Conservation (phyloP, 2,888 invertebrate species). For the Abrostola triplasia region DNA sequence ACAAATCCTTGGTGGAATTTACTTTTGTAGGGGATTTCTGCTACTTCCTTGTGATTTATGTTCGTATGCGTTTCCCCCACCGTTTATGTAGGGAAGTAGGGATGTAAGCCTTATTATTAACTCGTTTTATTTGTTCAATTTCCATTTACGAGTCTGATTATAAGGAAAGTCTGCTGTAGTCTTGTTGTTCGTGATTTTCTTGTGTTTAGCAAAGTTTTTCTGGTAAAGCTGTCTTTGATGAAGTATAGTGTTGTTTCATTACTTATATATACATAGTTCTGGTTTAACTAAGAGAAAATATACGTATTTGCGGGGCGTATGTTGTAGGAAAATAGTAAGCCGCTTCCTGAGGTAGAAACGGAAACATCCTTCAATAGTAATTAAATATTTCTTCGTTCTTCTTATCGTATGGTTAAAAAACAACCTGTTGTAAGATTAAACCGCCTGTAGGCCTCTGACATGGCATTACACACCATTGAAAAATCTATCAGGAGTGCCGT, state of each 20-base stretch:
- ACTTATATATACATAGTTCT: constrained; percentile 19
- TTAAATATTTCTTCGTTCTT: no score
- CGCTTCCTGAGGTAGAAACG: no score
- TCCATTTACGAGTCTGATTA: constrained; percentile 60
- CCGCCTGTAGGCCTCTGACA: no score
- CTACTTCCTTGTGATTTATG: constrained; percentile 64
- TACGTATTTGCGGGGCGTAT: not conserved
- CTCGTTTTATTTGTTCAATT: constrained; percentile 58
- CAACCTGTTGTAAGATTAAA: no score
- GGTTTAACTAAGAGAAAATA: constrained; percentile 1
- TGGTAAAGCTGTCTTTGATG: constrained; percentile 12
- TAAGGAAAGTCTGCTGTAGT: constrained; percentile 41
- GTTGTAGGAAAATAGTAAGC: no score
- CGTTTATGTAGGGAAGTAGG: constrained; percentile 30
- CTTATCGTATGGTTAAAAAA: no score
- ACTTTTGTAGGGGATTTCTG: constrained; percentile 56
- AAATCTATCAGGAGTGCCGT: no score
- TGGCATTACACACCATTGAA: no score
- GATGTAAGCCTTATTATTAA: constrained; percentile 60
- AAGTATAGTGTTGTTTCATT: constrained; percentile 18
- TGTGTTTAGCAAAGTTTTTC: constrained; percentile 34
- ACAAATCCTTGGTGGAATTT: constrained; percentile 53
- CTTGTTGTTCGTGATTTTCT: constrained; percentile 49
- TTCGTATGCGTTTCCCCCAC: constrained; percentile 47
- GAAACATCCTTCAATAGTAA: no score